Evolutionary conservation across 1,140 invertebrate genomes (phyloP), one percentile per base, ranked within the genome.

Genomic region (Geopemphigus sp.): DNA sequence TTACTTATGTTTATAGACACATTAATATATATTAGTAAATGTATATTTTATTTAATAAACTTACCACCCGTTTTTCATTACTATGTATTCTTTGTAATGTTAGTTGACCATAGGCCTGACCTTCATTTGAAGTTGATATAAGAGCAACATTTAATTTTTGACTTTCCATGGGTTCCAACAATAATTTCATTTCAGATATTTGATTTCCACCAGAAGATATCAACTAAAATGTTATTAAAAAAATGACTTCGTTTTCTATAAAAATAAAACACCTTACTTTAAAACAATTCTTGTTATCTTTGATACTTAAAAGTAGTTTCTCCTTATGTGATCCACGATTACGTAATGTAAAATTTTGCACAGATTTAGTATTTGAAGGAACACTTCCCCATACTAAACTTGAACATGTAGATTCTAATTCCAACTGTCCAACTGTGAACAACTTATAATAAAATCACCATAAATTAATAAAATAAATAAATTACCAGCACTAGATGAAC

Each of bases 331-430:
- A 14, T 5, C 81, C 61, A 74, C 81, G 81, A 47, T 81, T 81
- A 15, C 81, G 81, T 68, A 81, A 68, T 1, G 73, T 81, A 73
- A 81, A 76, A 15, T 53, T 81, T 66, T 81, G 81, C 0, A 81
- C 63, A 39, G 72, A 76, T 66, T 73, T 76, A 50, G 72, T 78
- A 32, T 81, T 61, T 45, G 73, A 22, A 14, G 81, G 29, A 8
- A 81, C 61, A 66, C 81, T 81, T 17, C 68, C 81, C 81, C 81
- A 81, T 26, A 74, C 45, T 24, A 81, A 11, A 32, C 57, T 76
- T 26, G 39, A 54, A 76, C 73, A 54, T 22, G 81, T 81, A 63
- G 72, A 81, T 47, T 81, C 81, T 4, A 81, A 73, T 68, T 81
- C 81, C 15, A 81, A 63, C 14, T 56, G 24, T 15, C 81, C 81